These are phyloP conservation scores for Hyles vespertilio DNA, from an alignment of 1,140 invertebrate species.

Conservation along the genomic window DNA sequence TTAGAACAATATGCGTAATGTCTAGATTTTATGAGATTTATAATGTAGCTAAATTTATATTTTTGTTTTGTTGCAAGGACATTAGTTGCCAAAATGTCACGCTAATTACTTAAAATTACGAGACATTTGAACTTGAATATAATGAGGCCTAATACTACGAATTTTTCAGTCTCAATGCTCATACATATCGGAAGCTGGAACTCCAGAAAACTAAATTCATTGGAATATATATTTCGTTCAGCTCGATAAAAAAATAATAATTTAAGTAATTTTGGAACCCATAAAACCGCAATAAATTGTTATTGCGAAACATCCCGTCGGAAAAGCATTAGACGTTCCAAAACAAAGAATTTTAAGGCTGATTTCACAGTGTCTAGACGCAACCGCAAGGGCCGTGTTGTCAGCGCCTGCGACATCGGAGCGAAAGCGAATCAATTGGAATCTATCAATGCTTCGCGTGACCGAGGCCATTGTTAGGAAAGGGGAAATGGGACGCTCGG, in stretches of 20 bases:
- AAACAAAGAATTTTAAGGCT: conserved; percentile 30
- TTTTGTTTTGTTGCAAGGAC: no score
- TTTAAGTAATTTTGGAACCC: not conserved
- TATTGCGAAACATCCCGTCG: no score
- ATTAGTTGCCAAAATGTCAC: no score
- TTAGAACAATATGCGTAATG: no score
- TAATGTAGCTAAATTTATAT: no score
- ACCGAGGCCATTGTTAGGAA: conserved; percentile 69
- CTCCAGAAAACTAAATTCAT: no score
- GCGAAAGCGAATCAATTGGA: conserved; percentile 67
- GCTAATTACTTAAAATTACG: no score
- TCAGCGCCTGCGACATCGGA: conserved; percentile 44
- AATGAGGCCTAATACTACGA: no score
- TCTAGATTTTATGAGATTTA: not conserved
- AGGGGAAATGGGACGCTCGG: conserved; percentile 56
- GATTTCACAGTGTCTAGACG: conserved; percentile 35
- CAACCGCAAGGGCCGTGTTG: conserved; percentile 60
- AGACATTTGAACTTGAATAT: no score
- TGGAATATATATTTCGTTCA: not conserved
- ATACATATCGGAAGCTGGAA: no score
- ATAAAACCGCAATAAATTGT: no score
- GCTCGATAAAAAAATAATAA: not conserved
- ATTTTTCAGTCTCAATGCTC: no score
- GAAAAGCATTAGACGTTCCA: conserved; percentile 11
- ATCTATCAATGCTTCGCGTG: conserved; percentile 52